Percentiles rank a stretch among this genome's conserved stretches.
phyloP scores from a whole-genome alignment of 2,888 invertebrate genomes.

The Nudaria mundana region DNA sequence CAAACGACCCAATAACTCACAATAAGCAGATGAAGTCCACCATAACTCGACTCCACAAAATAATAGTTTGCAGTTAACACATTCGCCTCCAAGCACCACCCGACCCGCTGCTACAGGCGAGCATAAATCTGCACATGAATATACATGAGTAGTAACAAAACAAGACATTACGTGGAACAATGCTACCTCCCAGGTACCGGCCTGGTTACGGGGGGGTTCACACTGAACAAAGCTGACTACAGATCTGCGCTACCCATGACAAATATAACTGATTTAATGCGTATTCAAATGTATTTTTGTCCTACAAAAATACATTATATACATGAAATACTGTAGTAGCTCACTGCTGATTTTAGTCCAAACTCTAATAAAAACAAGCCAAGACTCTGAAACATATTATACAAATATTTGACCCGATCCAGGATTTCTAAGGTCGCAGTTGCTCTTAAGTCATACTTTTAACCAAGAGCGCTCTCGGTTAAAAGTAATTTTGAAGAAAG shows the following conservation, averaged over 20 bases:
- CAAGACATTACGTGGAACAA: constrained; percentile 39
- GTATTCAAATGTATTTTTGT: constrained; percentile 1
- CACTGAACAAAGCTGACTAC: background rate
- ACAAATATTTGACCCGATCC: too few species aligned
- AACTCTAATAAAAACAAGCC: too few species aligned
- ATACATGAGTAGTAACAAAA: constrained; percentile 46
- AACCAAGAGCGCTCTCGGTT: too few species aligned
- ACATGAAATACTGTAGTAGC: background rate
- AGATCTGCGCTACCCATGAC: background rate
- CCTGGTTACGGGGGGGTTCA: constrained; percentile 10
- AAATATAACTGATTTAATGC: constrained; percentile 25
- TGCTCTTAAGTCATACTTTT: too few species aligned
- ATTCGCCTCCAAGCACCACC: constrained; percentile 20
- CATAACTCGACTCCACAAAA: constrained; percentile 8
- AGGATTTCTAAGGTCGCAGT: too few species aligned
- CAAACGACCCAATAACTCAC: too few species aligned
- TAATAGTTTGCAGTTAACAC: constrained; percentile 6
- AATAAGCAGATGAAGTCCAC: background rate
- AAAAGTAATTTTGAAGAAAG: too few species aligned
- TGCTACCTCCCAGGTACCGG: constrained; percentile 15
- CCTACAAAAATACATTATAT: background rate
- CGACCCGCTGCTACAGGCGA: constrained; percentile 12
- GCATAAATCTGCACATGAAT: constrained; percentile 39
- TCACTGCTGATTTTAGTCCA: background rate
- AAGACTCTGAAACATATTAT: too few species aligned